Base-by-base conservation (phyloP, 2,113 vertebrate genomes). In the Petrocephalus zakoni region DNA sequence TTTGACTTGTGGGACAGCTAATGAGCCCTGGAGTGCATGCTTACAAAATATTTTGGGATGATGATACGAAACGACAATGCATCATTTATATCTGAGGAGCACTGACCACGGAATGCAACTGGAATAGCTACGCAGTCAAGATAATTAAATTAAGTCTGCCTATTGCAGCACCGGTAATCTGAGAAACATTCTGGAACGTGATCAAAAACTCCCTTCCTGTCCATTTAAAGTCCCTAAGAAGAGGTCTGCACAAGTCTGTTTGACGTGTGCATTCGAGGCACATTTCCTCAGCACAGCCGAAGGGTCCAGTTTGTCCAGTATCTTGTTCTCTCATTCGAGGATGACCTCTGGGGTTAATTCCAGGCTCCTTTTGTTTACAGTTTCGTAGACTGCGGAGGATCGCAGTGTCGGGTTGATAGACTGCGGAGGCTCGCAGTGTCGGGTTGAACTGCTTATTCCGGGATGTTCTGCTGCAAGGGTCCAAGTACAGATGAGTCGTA, bases 1-100 rank as follows among this genome's bases (percentile, higher is more conserved):
- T 88, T 90, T 53, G 58, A 55, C 61, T 89, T 34, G 49, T 87
- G 85, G 78, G 58, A 89, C 88, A 86, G 51, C 58, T 90, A 89
- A 88, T 89, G n/a, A 90, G 89, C 53, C 82, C 53, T 42, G 58
- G 85, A 88, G 34, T 58, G 49, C 49, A 86, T 22, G 15, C 21
- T 64, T 64, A 21, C 34, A 21, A 25, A 87, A 37, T 34, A 9
- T 87, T 46, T 46, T 19, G 84, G 84, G 22, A 3, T 10, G 34
- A 53, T 55, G 1, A 13, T 34, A 56, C 25, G 51, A 9, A 86
- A 34, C 4, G 56, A 53, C 19, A 46, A 83, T 17, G 49, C 37
- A 22, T 25, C 47, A 55, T 8, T 19, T 86, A 37, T 34, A 49
- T 83, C 19, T 19, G 17, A 7, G 34, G 34, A 25, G 82, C 46